Base-by-base conservation (phyloP, 2,113 vertebrate genomes). In the Bubalus kerabau region DNA sequence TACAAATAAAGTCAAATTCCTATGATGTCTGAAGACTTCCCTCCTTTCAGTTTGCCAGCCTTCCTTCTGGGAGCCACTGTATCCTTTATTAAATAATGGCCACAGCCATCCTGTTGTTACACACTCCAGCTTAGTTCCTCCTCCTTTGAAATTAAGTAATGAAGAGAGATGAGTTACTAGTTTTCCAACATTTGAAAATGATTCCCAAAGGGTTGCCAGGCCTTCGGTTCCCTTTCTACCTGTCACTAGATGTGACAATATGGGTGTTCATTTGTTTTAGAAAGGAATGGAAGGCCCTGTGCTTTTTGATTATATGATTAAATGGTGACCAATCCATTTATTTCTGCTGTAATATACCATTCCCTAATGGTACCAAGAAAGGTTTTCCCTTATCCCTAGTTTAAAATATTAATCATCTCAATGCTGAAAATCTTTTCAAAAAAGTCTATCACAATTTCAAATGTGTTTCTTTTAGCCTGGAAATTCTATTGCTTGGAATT, bases 161-260 rank as follows among this genome's bases (percentile, higher is more conserved):
- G 60, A 94, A 93, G 91, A 97, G 19, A 92, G 36, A 96, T 62
- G 64, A 95, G 56, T 62, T 97, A 74, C 60, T 56, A 84, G 81
- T 85, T 95, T 24, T 36, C 87, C 81, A 93, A 30, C 60, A 56
- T 62, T 86, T 85, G 48, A 97, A 95, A 91, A 90, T 32, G 10
- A 17, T 71, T 96, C 86, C 57, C 86, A 83, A 54, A 91, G 59
- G 26, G 40, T 95, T 26, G 10, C 86, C n/a, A 43, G 36, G 32
- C 16, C 43, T 90, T 94, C 36, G 60, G 71, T 71, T 89, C 90
- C 52, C 30, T 94, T 91, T 91, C 60, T 89, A 96, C 87, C 62
- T 91, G 21, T 92, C 36, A 28, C 59, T 56, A 91, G 52, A 50
- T 92, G 46, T 5, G 15, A 90, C 48, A 83, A 64, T 28, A 87